These are phyloP conservation scores for Labia minor DNA, from an alignment of 2,888 invertebrate genomes.

Conservation along the genomic window DNA sequence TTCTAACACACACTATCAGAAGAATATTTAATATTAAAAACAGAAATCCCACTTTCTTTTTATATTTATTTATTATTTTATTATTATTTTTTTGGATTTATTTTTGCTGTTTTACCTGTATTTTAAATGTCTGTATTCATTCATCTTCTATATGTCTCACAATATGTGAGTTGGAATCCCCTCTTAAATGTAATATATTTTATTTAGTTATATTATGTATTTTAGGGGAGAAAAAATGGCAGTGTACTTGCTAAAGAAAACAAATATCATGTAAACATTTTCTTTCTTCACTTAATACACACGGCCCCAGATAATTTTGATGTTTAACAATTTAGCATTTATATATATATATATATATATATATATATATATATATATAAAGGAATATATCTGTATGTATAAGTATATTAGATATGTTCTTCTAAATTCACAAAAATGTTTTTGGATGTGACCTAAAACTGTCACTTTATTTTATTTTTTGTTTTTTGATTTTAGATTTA, in stretches of 20 bases:
- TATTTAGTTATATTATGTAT: background rate
- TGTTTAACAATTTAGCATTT: background rate
- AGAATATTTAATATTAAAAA: slow-evolving; percentile 24
- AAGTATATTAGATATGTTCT: slow-evolving; percentile 19
- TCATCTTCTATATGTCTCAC: slow-evolving; percentile 19
- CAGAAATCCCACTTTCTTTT: slow-evolving; percentile 24
- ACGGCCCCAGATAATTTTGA: slow-evolving; percentile 19
- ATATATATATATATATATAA: slow-evolving; percentile 14
- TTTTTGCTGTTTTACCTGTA: slow-evolving; percentile 13
- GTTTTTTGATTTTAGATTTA: slow-evolving; percentile 20
- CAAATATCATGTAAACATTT: slow-evolving; percentile 20
- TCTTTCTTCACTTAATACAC: slow-evolving; percentile 22
- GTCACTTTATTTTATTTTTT: slow-evolving; percentile 22
- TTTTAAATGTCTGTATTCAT: slow-evolving; percentile 21
- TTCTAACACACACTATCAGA: slow-evolving; percentile 25
- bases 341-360: slow-evolving; percentile 14
- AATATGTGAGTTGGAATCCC: slow-evolving; percentile 20
- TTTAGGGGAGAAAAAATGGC: slow-evolving; percentile 24
- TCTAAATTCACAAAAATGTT: slow-evolving; percentile 5
- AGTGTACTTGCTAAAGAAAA: slow-evolving; percentile 26
- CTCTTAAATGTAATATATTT: slow-evolving; percentile 19
- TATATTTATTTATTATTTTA: slow-evolving; percentile 17
- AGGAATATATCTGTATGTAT: too few species aligned
- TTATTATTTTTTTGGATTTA: slow-evolving; percentile 18
- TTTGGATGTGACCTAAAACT: slow-evolving; percentile 31